Evolutionary conservation across 2,797 vertebrate genomes (phyloP).

Genomic region (Podargus strigoides): DNA sequence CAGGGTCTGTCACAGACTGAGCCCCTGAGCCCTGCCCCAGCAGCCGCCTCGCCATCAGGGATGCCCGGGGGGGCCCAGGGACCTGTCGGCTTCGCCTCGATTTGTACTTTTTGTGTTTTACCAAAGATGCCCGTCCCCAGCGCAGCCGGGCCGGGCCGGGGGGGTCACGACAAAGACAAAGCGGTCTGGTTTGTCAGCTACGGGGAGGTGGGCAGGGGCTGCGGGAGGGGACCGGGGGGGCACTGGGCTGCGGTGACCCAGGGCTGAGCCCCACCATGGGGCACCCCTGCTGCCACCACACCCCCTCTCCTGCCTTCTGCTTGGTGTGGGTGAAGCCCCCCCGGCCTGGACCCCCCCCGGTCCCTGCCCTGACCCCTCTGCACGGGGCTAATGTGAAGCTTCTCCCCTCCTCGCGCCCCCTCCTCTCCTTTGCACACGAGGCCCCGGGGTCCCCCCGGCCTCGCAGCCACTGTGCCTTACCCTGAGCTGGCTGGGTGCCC

Average conservation of each 20-base stretch:
- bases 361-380: background rate
- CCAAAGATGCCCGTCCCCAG: slow-evolving; percentile 52
- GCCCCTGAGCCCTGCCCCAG: slow-evolving; percentile 38
- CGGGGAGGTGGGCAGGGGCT: background rate
- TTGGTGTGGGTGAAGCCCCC: background rate
- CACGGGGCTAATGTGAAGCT: slow-evolving; percentile 62
- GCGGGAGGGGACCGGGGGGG: background rate
- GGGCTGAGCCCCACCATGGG: background rate
- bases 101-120: background rate
- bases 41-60: slow-evolving; percentile 11
- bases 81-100: background rate
- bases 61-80: background rate
- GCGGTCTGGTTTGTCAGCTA: slow-evolving; percentile 46
- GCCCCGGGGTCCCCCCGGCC: background rate
- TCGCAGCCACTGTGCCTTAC: slow-evolving; percentile 48
- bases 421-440: slow-evolving; percentile 55
- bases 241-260: slow-evolving; percentile 18
- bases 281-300: background rate
- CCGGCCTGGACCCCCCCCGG: background rate
- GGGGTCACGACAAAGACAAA: slow-evolving; percentile 62
- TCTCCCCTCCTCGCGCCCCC: background rate
- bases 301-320: background rate
- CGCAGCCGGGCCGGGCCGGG: background rate
- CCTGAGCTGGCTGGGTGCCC: background rate
- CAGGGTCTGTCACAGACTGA: slow-evolving; percentile 42